A percentile compares a stretch with the other conserved stretches of the same genome.
These are phyloP conservation scores for Carduelis carduelis DNA, from an alignment of 2,797 vertebrate species.

Conservation along the genomic window DNA sequence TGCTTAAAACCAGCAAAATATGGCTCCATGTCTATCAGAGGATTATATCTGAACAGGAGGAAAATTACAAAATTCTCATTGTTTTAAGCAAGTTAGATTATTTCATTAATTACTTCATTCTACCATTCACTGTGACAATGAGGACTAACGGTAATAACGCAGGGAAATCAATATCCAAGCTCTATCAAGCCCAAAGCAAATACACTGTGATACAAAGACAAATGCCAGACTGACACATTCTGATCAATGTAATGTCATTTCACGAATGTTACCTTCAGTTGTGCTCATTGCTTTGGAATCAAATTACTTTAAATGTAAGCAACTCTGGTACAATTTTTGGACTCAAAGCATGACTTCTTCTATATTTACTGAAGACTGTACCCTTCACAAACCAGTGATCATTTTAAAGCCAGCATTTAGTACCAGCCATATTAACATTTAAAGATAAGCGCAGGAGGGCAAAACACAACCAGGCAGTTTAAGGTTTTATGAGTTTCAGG, in stretches of 20 bases:
- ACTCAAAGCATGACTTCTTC: neutral
- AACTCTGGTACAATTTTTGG: neutral
- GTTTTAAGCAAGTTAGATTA: neutral
- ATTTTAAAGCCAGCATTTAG: neutral
- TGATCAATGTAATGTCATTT: neutral
- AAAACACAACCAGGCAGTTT: neutral
- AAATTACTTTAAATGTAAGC: neutral
- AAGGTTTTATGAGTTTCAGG: neutral
- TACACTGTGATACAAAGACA: neutral
- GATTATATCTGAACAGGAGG: conserved; percentile 6
- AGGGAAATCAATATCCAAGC: neutral
- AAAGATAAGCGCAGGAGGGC: neutral
- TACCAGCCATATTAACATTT: neutral
- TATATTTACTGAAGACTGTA: neutral
- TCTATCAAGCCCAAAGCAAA: neutral
- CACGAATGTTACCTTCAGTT: neutral
- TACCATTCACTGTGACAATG: neutral
- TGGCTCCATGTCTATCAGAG: conserved; percentile 82
- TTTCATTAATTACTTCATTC: neutral
- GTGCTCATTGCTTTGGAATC: neutral
- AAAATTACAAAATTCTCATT: neutral
- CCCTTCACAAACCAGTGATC: neutral
- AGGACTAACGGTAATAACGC: neutral
- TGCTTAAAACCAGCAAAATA: conserved; percentile 82
- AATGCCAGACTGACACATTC: neutral